These are phyloP conservation scores for Hypsopygia costalis DNA, from an alignment of 2,888 invertebrate genomes.

Conservation along the genomic window DNA sequence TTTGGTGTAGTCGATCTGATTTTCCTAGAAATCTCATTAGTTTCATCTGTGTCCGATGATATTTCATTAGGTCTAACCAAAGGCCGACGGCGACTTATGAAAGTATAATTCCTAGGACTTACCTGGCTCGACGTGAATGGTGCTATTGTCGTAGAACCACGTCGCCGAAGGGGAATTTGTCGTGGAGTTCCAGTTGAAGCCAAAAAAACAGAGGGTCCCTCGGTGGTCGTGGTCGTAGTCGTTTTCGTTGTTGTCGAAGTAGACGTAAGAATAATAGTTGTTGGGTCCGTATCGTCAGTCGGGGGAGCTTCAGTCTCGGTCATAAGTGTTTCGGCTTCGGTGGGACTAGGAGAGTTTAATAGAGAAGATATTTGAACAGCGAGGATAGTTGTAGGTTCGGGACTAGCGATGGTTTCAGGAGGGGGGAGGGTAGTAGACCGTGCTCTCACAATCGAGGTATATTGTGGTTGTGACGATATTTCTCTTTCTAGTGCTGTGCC, in stretches of 20 bases:
- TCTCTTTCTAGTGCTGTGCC: conserved; percentile 63
- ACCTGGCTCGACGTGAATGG: conserved; percentile 66
- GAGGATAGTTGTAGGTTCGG: conserved; percentile 66
- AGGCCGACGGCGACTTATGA: conserved; percentile 64
- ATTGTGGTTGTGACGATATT: conserved; percentile 66
- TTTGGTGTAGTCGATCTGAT: conserved; percentile 73
- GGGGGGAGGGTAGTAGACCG: conserved; percentile 51
- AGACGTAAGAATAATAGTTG: conserved; percentile 42
- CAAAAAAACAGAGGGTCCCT: conserved; percentile 19
- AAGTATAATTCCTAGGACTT: conserved; percentile 78
- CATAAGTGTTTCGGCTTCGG: conserved; percentile 15
- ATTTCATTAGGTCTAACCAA: conserved; percentile 62
- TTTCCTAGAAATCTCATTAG: conserved; percentile 45
- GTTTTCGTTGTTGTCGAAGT: conserved; percentile 39
- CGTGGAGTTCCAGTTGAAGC: conserved; percentile 36
- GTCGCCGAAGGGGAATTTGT: conserved; percentile 41
- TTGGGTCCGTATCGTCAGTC: conserved; percentile 34
- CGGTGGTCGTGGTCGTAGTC: conserved; percentile 32
- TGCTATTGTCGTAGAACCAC: conserved; percentile 45
- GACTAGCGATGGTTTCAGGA: conserved; percentile 34
- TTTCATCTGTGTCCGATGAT: conserved; percentile 53
- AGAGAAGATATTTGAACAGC: conserved; percentile 71
- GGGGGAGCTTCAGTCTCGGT: conserved; percentile 34
- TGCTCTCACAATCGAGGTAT: conserved; percentile 57
- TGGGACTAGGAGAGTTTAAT: conserved; percentile 50